Evolutionary conservation across 2,797 vertebrate genomes (phyloP).

Genomic region (Halcyon chelicuti): DNA sequence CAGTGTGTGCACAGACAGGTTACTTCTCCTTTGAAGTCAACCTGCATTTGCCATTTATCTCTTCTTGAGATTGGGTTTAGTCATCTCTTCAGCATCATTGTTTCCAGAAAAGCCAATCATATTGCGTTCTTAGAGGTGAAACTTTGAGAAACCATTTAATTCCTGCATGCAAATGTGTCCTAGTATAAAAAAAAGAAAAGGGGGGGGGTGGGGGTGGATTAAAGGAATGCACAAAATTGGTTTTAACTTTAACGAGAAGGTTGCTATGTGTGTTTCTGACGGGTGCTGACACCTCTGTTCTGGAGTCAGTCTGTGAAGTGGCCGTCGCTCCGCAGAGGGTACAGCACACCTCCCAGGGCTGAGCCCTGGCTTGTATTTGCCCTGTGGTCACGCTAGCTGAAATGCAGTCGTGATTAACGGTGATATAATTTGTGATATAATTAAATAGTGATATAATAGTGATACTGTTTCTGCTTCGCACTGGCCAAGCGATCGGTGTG

Average conservation of each 20-base stretch:
- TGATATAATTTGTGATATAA: background rate
- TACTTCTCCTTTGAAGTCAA: background rate
- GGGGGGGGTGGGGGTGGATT: background rate
- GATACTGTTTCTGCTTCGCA: background rate
- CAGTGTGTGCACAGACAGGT: background rate
- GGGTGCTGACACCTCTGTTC: background rate
- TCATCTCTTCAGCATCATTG: rapidly evolving
- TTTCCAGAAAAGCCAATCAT: background rate
- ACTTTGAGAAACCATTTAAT: background rate
- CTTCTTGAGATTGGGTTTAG: background rate
- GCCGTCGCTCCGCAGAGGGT: background rate
- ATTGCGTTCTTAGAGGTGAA: background rate
- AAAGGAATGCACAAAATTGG: background rate
- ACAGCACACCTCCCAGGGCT: rapidly evolving
- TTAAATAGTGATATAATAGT: background rate
- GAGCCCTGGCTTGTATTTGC: background rate
- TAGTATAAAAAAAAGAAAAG: background rate
- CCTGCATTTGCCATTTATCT: background rate
- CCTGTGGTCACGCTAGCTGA: background rate
- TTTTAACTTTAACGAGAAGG: background rate
- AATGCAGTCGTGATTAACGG: background rate
- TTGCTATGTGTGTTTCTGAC: background rate
- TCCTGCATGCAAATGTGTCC: background rate
- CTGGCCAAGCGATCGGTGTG: background rate
- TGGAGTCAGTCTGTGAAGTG: background rate